Evolutionary conservation across 2,113 vertebrate genomes (phyloP), one percentile per base, ranked within the genome.

Genomic region (Apaloderma vittatum): DNA sequence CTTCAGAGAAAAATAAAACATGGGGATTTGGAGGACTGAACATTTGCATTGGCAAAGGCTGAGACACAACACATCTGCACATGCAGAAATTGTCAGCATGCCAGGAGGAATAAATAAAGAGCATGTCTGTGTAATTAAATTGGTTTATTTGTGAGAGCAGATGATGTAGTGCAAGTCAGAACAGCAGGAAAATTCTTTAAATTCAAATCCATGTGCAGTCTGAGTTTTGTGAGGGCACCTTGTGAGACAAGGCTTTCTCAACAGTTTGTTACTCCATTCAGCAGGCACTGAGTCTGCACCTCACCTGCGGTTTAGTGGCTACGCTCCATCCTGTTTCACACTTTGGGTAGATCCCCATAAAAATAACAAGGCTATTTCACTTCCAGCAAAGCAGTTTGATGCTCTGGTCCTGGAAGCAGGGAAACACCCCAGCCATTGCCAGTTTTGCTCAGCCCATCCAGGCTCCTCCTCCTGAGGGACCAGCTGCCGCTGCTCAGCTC

Each of bases 21-120:
- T 7, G 43, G 76, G 27, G 59, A 66, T 89, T 88, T 9, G 27
- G 73, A 87, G 65, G n/a, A 75, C n/a, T 29, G 81, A 85, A 27
- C 40, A 59, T 86, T 95, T 92, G 78, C 92, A 40, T 85, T 78
- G 80, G 80, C 86, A 86, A 84, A 88, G 30, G 30, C 58, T 88
- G 59, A 84, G 73, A 51, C 11, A 30, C 58, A 84, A 52, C 70
- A 89, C 83, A 85, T 89, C 84, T 76, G 89, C 89, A 82, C 86
- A 52, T 66, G 88, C 59, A 93, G 46, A 18, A 93, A 54, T 66
- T 83, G 87, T 82, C 94, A 62, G 66, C 3, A 0, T 43, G 92
- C 92, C 90, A 88, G 59, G 30, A 76, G 55, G 88, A 84, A 67
- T 3, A 2, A 85, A 78, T 89, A 89, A 94, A 87, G 76, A 91